Base-by-base conservation (phyloP, 1,140 invertebrate genomes). In the Anthonomus grandis region DNA sequence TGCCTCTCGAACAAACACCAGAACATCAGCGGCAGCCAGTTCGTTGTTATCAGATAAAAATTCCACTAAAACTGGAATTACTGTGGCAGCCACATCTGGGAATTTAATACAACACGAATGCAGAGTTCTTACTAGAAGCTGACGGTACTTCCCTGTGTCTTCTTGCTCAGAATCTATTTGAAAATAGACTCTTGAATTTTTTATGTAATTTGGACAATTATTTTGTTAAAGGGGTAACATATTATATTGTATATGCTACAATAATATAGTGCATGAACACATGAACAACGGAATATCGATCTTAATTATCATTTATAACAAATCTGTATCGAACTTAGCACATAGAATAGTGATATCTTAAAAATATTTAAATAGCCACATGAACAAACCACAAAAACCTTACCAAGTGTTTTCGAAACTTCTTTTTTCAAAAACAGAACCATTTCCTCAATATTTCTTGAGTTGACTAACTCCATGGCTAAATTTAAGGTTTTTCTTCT, bases 81-180 rank as follows among this genome's bases (percentile, higher is more conserved):
- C 93, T 50, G 87, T 87, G 42, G 82, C 82, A 15, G 95, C 95
- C 46, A 98, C 94, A 76, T 99, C 96, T 2, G 97, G 95, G 77
- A 99, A 99, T 81, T 95, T 97, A 60, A 98, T 93, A 51, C 91
- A 94, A 69, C 94, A 96, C 10, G 90, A 82, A 76, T 99, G 96
- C 50, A 99, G 74, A 6, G 95, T 98, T 53, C 93, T 81, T 22
- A 99, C 96, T 12, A 99, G 79, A 38, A 98, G 79, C 75, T 98
- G 97, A 0, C 95, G 80, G 72, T 99, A 99, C 76, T 93, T 95
- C 22, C 91, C 93, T 23, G 92, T 90, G 70, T 98, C 91, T 75
- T 97, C 96, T 70, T 96, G 92, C 72, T 96, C 94, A 2, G 57
- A 59, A 39, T 59, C 57, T 46, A 17, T 34, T 10, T 45, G 18